These are phyloP conservation scores for Sebastes diploproa DNA, from an alignment of 2,797 vertebrate species.

Conservation along the genomic window DNA sequence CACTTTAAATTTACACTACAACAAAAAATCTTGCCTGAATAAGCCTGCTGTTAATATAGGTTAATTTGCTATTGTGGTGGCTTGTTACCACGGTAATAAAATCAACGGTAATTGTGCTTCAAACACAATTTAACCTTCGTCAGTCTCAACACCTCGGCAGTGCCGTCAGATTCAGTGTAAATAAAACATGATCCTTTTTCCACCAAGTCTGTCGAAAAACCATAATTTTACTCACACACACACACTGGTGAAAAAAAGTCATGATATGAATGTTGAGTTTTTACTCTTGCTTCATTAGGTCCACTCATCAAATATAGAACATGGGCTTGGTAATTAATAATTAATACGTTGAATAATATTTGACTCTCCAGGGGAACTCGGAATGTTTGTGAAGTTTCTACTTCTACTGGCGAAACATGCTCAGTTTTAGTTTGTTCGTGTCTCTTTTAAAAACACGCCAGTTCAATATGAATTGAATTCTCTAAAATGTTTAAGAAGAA, in stretches of 20 bases:
- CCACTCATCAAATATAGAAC: neutral
- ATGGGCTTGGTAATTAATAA: neutral
- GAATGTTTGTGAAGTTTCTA: neutral
- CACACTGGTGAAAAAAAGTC: neutral
- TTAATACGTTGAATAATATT: neutral
- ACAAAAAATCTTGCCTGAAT: neutral
- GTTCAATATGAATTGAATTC: neutral
- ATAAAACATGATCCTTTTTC: neutral
- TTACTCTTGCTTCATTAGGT: neutral
- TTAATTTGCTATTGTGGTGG: neutral
- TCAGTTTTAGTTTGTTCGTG: neutral
- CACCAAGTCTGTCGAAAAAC: neutral
- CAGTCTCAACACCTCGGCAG: neutral
- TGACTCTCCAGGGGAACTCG: neutral
- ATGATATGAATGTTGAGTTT: neutral
- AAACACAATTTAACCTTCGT: neutral
- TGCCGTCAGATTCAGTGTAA: neutral
- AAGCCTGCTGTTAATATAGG: neutral
- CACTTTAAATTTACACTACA: neutral
- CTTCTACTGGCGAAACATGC: neutral
- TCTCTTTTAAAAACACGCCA: neutral
- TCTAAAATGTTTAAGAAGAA: neutral
- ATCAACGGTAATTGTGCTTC: neutral
- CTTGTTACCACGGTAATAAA: neutral
- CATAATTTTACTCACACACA: neutral